Base-by-base conservation (phyloP, 2,888 invertebrate species). In the Amiota minor region DNA sequence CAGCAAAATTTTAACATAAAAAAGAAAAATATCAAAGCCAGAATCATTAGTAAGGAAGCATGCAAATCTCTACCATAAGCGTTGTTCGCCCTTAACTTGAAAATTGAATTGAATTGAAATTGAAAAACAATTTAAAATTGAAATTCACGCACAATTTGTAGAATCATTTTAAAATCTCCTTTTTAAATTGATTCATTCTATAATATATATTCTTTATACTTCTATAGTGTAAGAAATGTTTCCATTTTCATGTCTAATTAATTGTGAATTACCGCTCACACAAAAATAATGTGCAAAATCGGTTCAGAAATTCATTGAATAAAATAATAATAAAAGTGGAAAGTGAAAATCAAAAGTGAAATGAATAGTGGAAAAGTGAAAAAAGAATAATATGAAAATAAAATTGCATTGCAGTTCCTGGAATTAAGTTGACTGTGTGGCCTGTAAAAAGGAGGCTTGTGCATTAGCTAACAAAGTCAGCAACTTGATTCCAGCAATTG, bases 401-500 rank as follows among this genome's bases (percentile, higher is more conserved):
- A 74, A 72, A 72, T 83, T 88, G 84, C 82, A 85, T 88, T 88
- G 87, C 89, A 86, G 86, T 90, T 88, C 90, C 89, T 89, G 89
- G 89, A 89, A 89, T 89, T 87, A 88, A 90, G 89, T 89, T 89
- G 89, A 89, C 89, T 89, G 89, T 89, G 89, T 90, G 86, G 90
- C 89, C 89, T 85, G 85, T 79, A 77, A 75, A 35, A 81, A 77
- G 83, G 83, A 78, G 86, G 86, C 87, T 86, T 88, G 81, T 81
- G 88, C 81, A 85, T 78, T 78, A 83, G 84, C 82, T 82, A 77
- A 78, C 78, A 77, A 89, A 89, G 89, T 89, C 89, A 89, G 89
- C 89, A 89, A 89, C 89, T 89, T 90, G 89, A 89, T 89, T 89
- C 90, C 89, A 89, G 89, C 89, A 89, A 89, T 84, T 87, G 89